phyloP scores from a whole-genome alignment of 2,888 invertebrate genomes.

The Asteroscopus sphinx region DNA sequence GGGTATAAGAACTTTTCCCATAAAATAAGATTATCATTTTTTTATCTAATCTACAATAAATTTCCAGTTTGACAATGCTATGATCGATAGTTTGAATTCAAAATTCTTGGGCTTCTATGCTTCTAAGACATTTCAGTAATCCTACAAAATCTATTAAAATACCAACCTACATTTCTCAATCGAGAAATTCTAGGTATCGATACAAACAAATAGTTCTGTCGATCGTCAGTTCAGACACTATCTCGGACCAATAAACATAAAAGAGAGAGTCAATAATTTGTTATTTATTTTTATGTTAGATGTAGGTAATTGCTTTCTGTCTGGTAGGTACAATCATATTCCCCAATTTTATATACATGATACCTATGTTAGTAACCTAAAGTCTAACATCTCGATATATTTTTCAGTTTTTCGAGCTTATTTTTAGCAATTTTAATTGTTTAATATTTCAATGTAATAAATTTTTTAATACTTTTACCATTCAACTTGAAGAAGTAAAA shows the following conservation, averaged over 20 bases:
- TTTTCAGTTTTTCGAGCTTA: too few relatives aligned
- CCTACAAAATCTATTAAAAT: not conserved
- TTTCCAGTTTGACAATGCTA: too few relatives aligned
- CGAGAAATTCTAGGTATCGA: not conserved
- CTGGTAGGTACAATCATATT: constrained; percentile 39
- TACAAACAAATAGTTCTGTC: not conserved
- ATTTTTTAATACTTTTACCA: too few relatives aligned
- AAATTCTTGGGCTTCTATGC: too few relatives aligned
- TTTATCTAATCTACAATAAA: too few relatives aligned
- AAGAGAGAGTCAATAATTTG: constrained; percentile 28
- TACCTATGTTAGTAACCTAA: constrained; percentile 4
- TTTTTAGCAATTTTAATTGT: too few relatives aligned
- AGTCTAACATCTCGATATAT: too few relatives aligned
- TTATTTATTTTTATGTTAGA: constrained; percentile 36
- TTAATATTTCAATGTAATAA: too few relatives aligned
- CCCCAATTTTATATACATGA: constrained; percentile 24
- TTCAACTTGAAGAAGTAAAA: too few relatives aligned
- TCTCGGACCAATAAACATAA: constrained; percentile 26
- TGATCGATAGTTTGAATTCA: too few relatives aligned
- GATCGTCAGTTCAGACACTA: not conserved
- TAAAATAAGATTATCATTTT: too few relatives aligned
- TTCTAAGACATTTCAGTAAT: not conserved
- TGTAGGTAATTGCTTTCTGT: constrained; percentile 45
- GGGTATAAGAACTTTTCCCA: too few relatives aligned
- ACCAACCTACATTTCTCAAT: constrained; percentile 5